Base-by-base conservation (phyloP, 2,797 vertebrate genomes). In the Parambassis ranga region DNA sequence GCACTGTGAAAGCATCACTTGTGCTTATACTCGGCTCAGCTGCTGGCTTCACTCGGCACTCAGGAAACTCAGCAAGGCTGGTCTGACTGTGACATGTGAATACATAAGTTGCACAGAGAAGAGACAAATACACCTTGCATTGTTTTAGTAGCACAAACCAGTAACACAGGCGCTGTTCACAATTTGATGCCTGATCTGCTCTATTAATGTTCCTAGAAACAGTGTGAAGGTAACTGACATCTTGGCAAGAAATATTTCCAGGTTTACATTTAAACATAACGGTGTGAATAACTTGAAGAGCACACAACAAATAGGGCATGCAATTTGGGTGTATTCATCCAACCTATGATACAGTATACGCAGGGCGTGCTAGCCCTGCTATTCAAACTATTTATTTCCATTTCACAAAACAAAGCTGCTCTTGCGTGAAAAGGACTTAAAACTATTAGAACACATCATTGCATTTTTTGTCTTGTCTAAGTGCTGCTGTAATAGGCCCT, bases 1-100 rank as follows among this genome's bases (percentile, higher is more conserved):
- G 80, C 65, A 49, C 89, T 85, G 85, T 92, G 89, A 93, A 93
- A 92, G 91, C 91, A 83, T 83, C 89, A 80, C 90, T 93, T 93
- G 92, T 93, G 90, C 89, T 89, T 78, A 44, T 79, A 75, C 87
- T 89, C 79, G 60, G 84, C 86, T 90, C 90, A 91, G 90, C 91
- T 93, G 90, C 88, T 89, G 90, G 89, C 88, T 89, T 87, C 84
- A 81, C 85, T 82, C 81, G 46, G 82, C 74, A 85, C 81, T 88
- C 86, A 90, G 88, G 89, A 91, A 90, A 89, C 75, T 77, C 83
- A 75, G 83, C 75, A 62, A 71, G 79, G 79, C 72, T 70, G 71
- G 80, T 71, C 71, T 15, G 63, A 77, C 75, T 68, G 70, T 79
- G 75, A 87, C 87, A 88, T 74, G 87, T 83, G 88, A 88, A 90